Evolutionary conservation across 2,888 invertebrate genomes (phyloP).

Genomic region (Quadroppia sp.): DNA sequence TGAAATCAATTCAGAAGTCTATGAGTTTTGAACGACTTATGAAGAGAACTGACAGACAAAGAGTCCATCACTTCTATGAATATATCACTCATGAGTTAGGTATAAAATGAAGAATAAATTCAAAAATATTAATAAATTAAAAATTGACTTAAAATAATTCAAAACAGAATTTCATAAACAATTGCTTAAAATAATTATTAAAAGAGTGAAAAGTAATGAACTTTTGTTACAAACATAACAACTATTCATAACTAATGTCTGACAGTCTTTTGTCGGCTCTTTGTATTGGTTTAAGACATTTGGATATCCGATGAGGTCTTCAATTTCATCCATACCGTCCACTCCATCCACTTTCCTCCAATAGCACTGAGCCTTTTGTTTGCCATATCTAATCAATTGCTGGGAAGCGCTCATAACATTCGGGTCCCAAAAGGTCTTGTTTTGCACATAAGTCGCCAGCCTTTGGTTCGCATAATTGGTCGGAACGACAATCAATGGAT

Average conservation of each 20-base stretch:
- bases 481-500: slow-evolving; percentile 38
- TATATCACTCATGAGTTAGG: not conserved
- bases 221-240: not conserved
- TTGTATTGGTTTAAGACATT: slow-evolving; percentile 4
- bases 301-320: slow-evolving; percentile 34
- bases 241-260: slow-evolving; percentile 21
- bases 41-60: not conserved
- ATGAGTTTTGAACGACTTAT: not conserved
- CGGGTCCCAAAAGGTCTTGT: slow-evolving; percentile 19
- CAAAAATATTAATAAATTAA: not conserved
- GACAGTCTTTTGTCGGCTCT: slow-evolving; percentile 30
- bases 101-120: not conserved
- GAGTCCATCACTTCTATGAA: not conserved
- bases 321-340: slow-evolving; percentile 41
- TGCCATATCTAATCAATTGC: slow-evolving; percentile 36
- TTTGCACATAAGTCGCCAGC: slow-evolving; percentile 31
- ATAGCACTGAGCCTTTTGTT: slow-evolving; percentile 41
- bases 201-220: not conserved
- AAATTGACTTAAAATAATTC: not conserved
- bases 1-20: too few relatives aligned
- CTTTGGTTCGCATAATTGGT: slow-evolving; percentile 36
- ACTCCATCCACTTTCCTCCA: slow-evolving; percentile 39
- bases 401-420: slow-evolving; percentile 14
- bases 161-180: not conserved
- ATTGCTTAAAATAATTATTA: not conserved